Conservation (phyloP, 1,140 invertebrate genomes). For the Cydia strobilella region DNA sequence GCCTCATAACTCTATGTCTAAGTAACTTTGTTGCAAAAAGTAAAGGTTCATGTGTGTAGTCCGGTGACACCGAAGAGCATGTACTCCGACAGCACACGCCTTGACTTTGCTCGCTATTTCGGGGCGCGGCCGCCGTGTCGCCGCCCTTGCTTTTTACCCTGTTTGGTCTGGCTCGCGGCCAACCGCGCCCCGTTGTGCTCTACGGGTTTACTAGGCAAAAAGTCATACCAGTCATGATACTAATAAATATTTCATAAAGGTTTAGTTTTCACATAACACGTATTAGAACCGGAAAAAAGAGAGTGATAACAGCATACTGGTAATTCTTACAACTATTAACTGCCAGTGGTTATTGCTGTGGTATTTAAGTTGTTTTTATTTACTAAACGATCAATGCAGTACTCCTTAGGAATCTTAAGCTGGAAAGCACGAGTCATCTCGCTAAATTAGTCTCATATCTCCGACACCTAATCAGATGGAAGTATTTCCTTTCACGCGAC, state of each 20-base stretch:
- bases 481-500: conserved; percentile 18
- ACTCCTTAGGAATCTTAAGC: not conserved
- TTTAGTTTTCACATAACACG: conserved; percentile 10
- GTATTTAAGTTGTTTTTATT: not conserved
- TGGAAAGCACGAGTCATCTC: not conserved
- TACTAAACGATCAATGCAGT: not conserved
- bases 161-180: conserved; percentile 73
- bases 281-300: not conserved
- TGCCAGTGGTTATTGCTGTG: not conserved
- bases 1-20: not conserved
- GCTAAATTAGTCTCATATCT: conserved; percentile 3
- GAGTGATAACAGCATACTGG: not conserved
- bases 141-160: conserved; percentile 77
- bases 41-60: not conserved
- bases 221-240: conserved; percentile 25
- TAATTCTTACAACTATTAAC: not conserved
- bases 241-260: conserved; percentile 19
- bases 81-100: conserved; percentile 50
- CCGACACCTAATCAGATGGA: conserved; percentile 18
- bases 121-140: conserved; percentile 70
- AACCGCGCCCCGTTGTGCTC: conserved; percentile 63
- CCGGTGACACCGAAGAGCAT: not conserved
- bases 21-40: conserved; percentile 13
- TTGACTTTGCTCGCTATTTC: conserved; percentile 76
- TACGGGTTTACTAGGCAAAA: conserved; percentile 38